Evolutionary conservation across 2,888 invertebrate genomes (phyloP).

Genomic region (Actias luna): DNA sequence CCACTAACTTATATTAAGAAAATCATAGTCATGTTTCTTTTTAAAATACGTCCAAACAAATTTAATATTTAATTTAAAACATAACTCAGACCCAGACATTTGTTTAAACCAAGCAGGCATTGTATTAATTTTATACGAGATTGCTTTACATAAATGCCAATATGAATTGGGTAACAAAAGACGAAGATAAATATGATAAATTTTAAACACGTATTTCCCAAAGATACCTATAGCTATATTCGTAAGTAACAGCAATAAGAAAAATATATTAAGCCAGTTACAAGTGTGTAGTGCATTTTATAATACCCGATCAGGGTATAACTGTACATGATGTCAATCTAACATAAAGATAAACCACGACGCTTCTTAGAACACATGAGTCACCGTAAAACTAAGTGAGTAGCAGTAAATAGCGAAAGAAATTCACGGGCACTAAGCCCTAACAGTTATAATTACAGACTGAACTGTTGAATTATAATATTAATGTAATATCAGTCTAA

Average conservation of each 20-base stretch:
- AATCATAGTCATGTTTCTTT: too few relatives aligned
- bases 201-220: background rate
- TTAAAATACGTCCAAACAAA: too few relatives aligned
- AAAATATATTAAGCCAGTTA: background rate
- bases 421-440: conserved; percentile 47
- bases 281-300: background rate
- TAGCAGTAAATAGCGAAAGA: conserved; percentile 29
- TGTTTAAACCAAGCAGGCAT: too few relatives aligned
- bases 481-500: background rate
- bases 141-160: too few relatives aligned
- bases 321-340: conserved; percentile 12
- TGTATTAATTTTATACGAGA: too few relatives aligned
- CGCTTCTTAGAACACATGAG: conserved; percentile 34
- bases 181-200: background rate
- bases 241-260: background rate
- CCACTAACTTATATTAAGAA: too few relatives aligned
- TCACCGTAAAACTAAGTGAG: conserved; percentile 47
- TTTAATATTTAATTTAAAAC: too few relatives aligned
- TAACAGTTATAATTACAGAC: conserved; percentile 28
- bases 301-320: conserved; percentile 8
- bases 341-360: conserved; percentile 15
- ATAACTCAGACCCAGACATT: too few relatives aligned
- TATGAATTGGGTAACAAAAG: background rate
- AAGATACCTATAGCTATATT: background rate
- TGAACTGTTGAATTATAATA: background rate